phyloP scores from a whole-genome alignment of 2,797 vertebrate species.

The Pampus argenteus region DNA sequence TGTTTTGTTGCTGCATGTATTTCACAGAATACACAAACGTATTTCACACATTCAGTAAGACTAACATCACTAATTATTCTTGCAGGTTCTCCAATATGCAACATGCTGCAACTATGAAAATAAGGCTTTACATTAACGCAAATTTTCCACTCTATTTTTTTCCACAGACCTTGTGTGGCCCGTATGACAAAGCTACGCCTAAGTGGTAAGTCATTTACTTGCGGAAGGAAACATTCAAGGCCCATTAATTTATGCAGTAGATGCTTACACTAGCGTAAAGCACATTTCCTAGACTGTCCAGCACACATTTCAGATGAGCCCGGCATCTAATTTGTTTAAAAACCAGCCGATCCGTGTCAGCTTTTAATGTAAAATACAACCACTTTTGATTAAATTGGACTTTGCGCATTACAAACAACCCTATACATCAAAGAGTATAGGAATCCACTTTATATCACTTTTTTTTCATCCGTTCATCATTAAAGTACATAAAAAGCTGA shows the following conservation, averaged over 20 bases:
- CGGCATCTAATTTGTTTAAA: constrained; percentile 72
- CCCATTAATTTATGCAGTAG: constrained; percentile 63
- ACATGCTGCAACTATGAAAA: constrained; percentile 41
- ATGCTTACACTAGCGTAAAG: constrained; percentile 68
- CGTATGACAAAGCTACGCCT: constrained; percentile 59
- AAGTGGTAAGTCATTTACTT: constrained; percentile 59
- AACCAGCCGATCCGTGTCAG: constrained; percentile 72
- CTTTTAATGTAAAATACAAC: constrained; percentile 76
- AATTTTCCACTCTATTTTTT: constrained; percentile 41
- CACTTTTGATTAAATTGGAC: constrained; percentile 75
- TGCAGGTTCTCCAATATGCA: constrained; percentile 33
- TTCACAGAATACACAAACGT: constrained; percentile 5
- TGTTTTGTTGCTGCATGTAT: background rate
- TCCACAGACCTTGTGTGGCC: constrained; percentile 24
- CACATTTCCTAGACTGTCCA: constrained; percentile 64
- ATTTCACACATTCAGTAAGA: constrained; percentile 12
- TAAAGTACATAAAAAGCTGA: constrained; percentile 77
- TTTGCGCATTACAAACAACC: constrained; percentile 65
- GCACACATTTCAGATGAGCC: constrained; percentile 65
- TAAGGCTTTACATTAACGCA: constrained; percentile 21
- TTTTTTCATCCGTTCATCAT: constrained; percentile 68
- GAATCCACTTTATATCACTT: constrained; percentile 64
- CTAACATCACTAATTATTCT: constrained; percentile 28
- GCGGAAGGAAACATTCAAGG: constrained; percentile 51
- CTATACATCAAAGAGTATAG: constrained; percentile 62